phyloP scores from a whole-genome alignment of 2,113 vertebrate species.

The Brachirus orientalis region DNA sequence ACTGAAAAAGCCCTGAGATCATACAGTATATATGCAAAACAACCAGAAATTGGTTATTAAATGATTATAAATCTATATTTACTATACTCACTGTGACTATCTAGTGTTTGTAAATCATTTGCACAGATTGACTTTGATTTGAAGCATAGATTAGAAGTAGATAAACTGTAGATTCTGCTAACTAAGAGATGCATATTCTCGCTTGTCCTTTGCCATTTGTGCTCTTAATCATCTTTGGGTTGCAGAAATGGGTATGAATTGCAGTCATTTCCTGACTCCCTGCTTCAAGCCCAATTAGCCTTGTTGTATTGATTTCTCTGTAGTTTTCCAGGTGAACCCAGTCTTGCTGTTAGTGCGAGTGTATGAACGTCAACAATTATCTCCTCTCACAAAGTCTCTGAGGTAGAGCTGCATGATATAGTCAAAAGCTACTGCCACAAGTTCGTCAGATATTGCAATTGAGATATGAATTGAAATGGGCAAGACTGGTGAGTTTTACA shows the following conservation, averaged over 20 bases:
- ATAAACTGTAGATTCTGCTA: conserved; percentile 34
- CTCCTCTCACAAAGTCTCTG: conserved; percentile 51
- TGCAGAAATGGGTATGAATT: conserved; percentile 34
- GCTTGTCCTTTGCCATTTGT: conserved; percentile 41
- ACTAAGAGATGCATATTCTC: conserved; percentile 18
- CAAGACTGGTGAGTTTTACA: too few relatives aligned
- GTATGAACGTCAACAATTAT: conserved; percentile 65
- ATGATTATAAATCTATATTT: background rate
- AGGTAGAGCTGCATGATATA: conserved; percentile 15
- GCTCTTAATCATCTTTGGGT: conserved; percentile 27
- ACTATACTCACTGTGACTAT: background rate
- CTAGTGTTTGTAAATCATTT: background rate
- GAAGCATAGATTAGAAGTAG: conserved; percentile 18
- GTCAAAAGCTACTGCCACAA: too few relatives aligned
- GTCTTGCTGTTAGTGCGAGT: conserved; percentile 27
- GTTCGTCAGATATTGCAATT: too few relatives aligned
- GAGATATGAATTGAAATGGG: too few relatives aligned
- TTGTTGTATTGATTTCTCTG: conserved; percentile 54
- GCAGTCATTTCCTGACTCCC: conserved; percentile 45
- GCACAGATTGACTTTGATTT: conserved; percentile 9
- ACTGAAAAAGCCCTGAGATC: conserved; percentile 1
- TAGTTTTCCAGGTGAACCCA: conserved; percentile 58
- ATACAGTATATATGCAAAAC: background rate
- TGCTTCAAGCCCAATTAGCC: conserved; percentile 66
- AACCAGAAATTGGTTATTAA: background rate